Evolutionary conservation across 2,113 vertebrate genomes (phyloP).

Genomic region (Felis chaus): DNA sequence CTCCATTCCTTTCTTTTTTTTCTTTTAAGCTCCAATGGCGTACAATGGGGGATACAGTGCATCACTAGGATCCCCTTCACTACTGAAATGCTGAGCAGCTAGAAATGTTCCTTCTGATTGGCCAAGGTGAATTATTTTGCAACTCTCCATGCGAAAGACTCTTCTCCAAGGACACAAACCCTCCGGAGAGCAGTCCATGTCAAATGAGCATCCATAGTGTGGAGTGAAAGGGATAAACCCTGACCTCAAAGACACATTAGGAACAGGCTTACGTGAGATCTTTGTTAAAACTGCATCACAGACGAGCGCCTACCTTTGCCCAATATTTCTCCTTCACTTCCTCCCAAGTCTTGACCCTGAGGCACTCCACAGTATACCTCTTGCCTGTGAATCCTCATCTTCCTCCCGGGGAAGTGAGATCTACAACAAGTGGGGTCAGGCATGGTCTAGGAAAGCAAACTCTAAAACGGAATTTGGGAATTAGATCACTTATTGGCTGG

Average conservation of each 20-base stretch:
- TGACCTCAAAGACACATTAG: background rate
- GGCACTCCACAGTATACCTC: background rate
- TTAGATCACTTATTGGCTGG: background rate
- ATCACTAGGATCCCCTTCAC: background rate
- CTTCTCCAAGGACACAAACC: background rate
- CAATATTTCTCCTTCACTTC: background rate
- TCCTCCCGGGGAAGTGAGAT: background rate
- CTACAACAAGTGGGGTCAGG: background rate
- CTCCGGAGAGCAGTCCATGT: background rate
- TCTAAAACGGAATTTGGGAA: background rate
- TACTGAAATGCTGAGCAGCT: background rate
- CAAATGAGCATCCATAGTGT: background rate
- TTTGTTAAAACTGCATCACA: background rate
- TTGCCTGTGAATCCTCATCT: background rate
- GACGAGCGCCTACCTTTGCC: background rate
- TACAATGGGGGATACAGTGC: too few species aligned
- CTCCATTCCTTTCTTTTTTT: too few species aligned
- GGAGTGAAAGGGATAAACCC: background rate
- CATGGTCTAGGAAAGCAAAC: background rate
- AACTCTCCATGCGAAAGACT: background rate
- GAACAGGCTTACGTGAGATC: background rate
- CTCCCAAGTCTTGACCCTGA: background rate
- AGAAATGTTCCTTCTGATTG: background rate
- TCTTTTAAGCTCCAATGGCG: background rate
- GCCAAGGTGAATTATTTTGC: background rate